These are phyloP conservation scores for Gouania willdenowi DNA, from an alignment of 2,797 vertebrate species.

Conservation along the genomic window DNA sequence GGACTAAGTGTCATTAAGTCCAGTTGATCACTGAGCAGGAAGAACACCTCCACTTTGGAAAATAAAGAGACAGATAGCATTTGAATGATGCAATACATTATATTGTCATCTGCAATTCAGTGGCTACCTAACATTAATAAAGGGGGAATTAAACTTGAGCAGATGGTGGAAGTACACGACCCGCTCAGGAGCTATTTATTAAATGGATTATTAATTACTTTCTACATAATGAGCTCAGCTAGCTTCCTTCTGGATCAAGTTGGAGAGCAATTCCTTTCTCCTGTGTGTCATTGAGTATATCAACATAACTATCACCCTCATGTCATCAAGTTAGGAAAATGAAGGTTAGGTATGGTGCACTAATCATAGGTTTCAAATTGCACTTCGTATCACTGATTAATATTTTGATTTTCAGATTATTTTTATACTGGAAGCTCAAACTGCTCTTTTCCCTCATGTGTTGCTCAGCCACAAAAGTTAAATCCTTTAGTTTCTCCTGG, in stretches of 20 bases:
- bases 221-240: slow-evolving; percentile 74
- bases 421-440: too few species aligned
- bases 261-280: slow-evolving; percentile 49
- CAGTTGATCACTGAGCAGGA: slow-evolving; percentile 35
- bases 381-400: too few species aligned
- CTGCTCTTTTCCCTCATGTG: too few species aligned
- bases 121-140: slow-evolving; percentile 78
- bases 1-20: too few species aligned
- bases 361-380: too few species aligned
- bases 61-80: slow-evolving; percentile 75
- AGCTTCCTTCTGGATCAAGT: slow-evolving; percentile 67
- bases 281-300: slow-evolving; percentile 41
- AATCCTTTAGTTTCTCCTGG: too few species aligned
- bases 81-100: slow-evolving; percentile 77
- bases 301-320: slow-evolving; percentile 24
- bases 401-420: too few species aligned
- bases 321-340: slow-evolving; percentile 27
- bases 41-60: too few species aligned
- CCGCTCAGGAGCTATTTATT: slow-evolving; percentile 81
- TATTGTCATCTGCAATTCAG: slow-evolving; percentile 75
- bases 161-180: slow-evolving; percentile 77
- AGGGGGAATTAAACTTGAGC: slow-evolving; percentile 70
- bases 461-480: too few species aligned
- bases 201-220: slow-evolving; percentile 83
- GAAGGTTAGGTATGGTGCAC: slow-evolving; percentile 30